A percentile compares a stretch with the other conserved stretches of the same genome.
These are phyloP conservation scores for Pyrgilauda ruficollis DNA, from an alignment of 2,113 vertebrate genomes.

Conservation along the genomic window DNA sequence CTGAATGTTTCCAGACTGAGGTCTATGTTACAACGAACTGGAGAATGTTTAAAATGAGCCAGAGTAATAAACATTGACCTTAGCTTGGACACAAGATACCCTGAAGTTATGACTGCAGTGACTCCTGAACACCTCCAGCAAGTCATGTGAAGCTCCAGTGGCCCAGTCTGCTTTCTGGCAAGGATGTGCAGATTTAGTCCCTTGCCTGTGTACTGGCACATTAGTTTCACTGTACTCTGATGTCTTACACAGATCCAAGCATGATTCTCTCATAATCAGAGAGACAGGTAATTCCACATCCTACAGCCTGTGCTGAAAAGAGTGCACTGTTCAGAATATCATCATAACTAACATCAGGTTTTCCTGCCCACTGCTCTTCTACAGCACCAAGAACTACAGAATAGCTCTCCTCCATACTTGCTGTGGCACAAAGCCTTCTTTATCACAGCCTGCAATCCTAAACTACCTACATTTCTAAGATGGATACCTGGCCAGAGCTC, in stretches of 20 bases:
- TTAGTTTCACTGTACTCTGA: not conserved
- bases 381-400: not conserved
- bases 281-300: not conserved
- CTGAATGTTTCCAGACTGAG: not conserved
- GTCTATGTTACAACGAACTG: not conserved
- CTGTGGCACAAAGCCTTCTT: not conserved
- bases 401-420: not conserved
- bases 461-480: not conserved
- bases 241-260: not conserved
- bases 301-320: not conserved
- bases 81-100: not conserved
- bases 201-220: fast-evolving
- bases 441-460: not conserved
- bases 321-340: not conserved
- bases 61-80: not conserved
- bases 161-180: not conserved
- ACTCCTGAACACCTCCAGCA: not conserved
- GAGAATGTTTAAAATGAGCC: not conserved
- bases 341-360: not conserved
- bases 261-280: not conserved
- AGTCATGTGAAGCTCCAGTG: not conserved
- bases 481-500: not conserved
- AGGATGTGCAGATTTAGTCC: not conserved
- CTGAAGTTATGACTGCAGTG: not conserved
- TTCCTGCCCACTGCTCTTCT: not conserved